phyloP scores from a whole-genome alignment of 2,113 vertebrate genomes.

The Rhinogobius similis region DNA sequence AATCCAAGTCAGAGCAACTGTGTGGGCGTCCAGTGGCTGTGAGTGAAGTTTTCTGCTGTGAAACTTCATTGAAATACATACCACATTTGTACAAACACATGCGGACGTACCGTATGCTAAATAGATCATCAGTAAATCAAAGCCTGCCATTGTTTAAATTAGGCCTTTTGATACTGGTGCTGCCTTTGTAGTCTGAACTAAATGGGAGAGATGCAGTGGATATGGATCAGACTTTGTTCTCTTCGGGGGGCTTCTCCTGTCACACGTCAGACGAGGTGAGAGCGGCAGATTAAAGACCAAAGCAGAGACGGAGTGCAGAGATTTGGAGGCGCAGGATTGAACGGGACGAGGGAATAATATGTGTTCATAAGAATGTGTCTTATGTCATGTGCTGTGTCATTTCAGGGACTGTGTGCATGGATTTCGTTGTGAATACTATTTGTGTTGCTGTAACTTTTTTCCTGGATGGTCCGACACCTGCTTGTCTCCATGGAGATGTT shows the following conservation, averaged over 20 bases:
- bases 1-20: constrained; percentile 6
- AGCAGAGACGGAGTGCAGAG: constrained; percentile 43
- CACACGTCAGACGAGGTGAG: neutral
- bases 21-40: constrained; percentile 14
- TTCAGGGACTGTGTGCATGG: constrained; percentile 13
- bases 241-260: constrained; percentile 7
- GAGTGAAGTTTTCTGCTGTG: constrained; percentile 25
- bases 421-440: constrained; percentile 14
- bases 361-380: constrained; percentile 2
- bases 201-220: constrained; percentile 15
- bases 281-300: constrained; percentile 37
- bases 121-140: constrained; percentile 53
- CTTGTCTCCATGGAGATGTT: neutral
- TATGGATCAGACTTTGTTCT: constrained; percentile 29
- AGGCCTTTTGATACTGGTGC: constrained; percentile 24
- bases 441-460: neutral
- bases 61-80: constrained; percentile 35
- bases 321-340: constrained; percentile 11
- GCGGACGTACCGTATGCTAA: constrained; percentile 12
- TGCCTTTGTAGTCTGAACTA: constrained; percentile 28
- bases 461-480: neutral
- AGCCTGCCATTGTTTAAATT: constrained; percentile 49
- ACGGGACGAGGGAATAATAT: neutral
- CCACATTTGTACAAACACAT: constrained; percentile 19
- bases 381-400: constrained; percentile 26